Percentiles rank a stretch among this genome's conserved stretches.
phyloP scores from a whole-genome alignment of 2,888 invertebrate species.

The Oligia strigilis region DNA sequence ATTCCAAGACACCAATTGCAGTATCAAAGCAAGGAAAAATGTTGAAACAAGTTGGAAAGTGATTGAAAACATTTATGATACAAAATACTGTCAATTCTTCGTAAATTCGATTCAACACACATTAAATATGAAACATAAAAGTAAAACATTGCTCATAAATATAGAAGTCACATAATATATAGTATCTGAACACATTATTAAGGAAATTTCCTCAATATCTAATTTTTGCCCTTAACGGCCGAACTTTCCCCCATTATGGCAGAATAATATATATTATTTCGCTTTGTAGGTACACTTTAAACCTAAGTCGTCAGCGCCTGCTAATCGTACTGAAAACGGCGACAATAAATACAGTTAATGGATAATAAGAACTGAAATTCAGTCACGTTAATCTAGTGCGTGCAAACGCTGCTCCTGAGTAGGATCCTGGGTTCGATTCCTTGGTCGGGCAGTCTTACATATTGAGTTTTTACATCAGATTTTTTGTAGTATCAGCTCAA shows the following conservation, averaged over 20 bases:
- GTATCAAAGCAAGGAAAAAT: conserved; percentile 4
- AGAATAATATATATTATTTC: conserved; percentile 16
- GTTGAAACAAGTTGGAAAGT: conserved; percentile 4
- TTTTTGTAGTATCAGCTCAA: neutral
- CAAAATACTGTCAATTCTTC: conserved; percentile 21
- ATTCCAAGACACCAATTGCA: neutral
- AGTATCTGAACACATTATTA: conserved; percentile 56
- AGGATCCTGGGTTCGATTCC: too few relatives aligned
- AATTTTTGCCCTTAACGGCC: conserved; percentile 78
- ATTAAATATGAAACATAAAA: conserved; percentile 55
- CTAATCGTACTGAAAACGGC: neutral
- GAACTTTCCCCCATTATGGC: conserved; percentile 76
- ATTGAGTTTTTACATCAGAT: too few relatives aligned
- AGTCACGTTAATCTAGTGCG: neutral
- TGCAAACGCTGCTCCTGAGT: too few relatives aligned
- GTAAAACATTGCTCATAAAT: conserved; percentile 59
- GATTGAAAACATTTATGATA: conserved; percentile 8
- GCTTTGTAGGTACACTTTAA: conserved; percentile 6
- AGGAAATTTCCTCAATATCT: conserved; percentile 76
- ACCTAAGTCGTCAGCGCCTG: neutral
- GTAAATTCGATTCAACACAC: conserved; percentile 29
- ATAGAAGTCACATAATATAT: conserved; percentile 61
- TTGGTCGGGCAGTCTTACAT: neutral
- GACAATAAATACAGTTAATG: neutral
- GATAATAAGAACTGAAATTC: neutral